These are phyloP conservation scores for Rhincodon typus DNA, from an alignment of 2,797 vertebrate species.

Conservation along the genomic window DNA sequence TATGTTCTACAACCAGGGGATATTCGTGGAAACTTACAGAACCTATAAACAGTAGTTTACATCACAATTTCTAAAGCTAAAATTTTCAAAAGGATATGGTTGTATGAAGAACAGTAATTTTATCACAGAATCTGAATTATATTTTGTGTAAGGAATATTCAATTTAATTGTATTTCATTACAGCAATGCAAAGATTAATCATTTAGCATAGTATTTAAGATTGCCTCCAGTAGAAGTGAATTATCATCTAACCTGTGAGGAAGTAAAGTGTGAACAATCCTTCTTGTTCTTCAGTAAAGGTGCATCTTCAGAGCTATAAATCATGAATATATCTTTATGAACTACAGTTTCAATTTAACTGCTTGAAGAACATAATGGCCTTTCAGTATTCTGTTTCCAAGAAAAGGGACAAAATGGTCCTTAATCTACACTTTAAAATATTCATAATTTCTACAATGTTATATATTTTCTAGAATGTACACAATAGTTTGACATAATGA, in stretches of 20 bases:
- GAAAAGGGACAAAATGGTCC: not conserved
- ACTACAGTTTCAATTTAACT: not conserved
- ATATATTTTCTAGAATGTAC: not conserved
- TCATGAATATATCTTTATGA: not conserved
- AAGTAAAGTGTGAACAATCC: not conserved
- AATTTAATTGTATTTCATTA: not conserved
- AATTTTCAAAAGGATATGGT: not conserved
- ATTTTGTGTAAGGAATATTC: not conserved
- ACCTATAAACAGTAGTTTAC: not conserved
- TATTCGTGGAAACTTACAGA: not conserved
- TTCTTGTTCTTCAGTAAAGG: not conserved
- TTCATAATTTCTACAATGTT: not conserved
- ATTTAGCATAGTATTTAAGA: not conserved
- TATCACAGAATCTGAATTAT: not conserved
- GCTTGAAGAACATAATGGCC: not conserved
- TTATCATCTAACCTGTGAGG: slow-evolving; percentile 25
- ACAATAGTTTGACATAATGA: not conserved
- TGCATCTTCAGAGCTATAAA: slow-evolving; percentile 18
- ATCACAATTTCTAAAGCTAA: not conserved
- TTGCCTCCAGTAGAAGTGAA: not conserved
- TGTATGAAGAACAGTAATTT: not conserved
- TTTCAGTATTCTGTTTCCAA: not conserved
- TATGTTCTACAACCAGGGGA: not conserved
- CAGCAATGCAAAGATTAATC: not conserved
- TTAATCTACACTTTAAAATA: not conserved